Conservation (phyloP, 2,888 invertebrate species). For the Limnephilus rhombicus region DNA sequence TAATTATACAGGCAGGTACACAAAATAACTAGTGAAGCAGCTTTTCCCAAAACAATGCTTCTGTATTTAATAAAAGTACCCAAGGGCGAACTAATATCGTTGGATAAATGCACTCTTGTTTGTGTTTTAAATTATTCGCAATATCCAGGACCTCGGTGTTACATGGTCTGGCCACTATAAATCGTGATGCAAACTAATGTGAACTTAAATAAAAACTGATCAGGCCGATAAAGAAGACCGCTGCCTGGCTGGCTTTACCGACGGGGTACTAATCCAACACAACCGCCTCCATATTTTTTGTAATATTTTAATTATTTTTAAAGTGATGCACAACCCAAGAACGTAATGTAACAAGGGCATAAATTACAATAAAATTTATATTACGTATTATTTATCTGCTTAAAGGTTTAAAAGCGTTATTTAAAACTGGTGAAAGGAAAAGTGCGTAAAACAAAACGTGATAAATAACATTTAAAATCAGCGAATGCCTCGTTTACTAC, state of each 20-base stretch:
- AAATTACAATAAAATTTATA: background rate
- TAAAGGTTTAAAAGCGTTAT: background rate
- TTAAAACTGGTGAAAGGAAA: background rate
- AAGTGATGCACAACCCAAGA: slow-evolving; percentile 7
- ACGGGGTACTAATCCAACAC: slow-evolving; percentile 47
- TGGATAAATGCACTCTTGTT: slow-evolving; percentile 11
- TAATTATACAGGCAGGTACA: background rate
- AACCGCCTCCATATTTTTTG: slow-evolving; percentile 3
- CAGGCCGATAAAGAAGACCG: slow-evolving; percentile 55
- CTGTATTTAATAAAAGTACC: background rate
- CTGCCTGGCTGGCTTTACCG: slow-evolving; percentile 27
- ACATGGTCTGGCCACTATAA: slow-evolving; percentile 46
- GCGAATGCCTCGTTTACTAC: background rate
- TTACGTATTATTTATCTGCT: background rate
- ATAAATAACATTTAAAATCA: background rate
- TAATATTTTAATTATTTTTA: slow-evolving; percentile 52
- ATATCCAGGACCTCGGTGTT: slow-evolving; percentile 9
- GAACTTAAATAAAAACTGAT: slow-evolving; percentile 58
- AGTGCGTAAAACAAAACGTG: background rate
- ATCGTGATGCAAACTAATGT: slow-evolving; percentile 59
- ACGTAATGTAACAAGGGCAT: background rate
- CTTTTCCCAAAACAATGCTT: background rate
- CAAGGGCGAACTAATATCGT: background rate
- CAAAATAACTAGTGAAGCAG: background rate
- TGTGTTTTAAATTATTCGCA: slow-evolving; percentile 7